phyloP scores from a whole-genome alignment of 2,888 invertebrate genomes.

The Nematopogon swammerdamellus region DNA sequence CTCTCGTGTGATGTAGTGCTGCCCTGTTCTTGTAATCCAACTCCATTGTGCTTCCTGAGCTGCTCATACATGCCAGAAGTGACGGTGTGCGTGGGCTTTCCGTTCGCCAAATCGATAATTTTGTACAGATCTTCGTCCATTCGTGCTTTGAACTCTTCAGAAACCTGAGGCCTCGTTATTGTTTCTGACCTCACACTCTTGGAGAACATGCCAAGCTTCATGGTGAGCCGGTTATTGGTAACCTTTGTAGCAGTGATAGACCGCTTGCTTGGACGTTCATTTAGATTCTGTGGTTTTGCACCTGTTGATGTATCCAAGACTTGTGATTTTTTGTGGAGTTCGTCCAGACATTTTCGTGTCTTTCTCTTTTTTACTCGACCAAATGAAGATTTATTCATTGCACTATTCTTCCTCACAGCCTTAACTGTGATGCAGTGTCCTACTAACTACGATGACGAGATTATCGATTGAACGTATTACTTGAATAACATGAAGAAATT shows the following conservation, averaged over 20 bases:
- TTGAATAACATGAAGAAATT: no score
- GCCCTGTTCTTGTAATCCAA: background rate
- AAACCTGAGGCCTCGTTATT: constrained; percentile 23
- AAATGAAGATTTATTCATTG: constrained; percentile 12
- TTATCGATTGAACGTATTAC: no score
- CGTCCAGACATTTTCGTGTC: constrained; percentile 34
- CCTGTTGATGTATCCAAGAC: constrained; percentile 11
- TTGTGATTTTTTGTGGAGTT: constrained; percentile 29
- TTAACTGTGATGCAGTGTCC: no score
- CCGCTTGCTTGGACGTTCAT: background rate
- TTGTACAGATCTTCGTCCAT: constrained; percentile 10
- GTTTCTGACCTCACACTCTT: constrained; percentile 38
- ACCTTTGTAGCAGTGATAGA: constrained; percentile 13
- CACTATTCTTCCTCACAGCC: no score
- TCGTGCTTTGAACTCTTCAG: constrained; percentile 19
- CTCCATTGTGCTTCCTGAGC: background rate
- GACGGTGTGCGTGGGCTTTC: constrained; percentile 3
- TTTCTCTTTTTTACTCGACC: constrained; percentile 31
- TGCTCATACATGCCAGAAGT: background rate
- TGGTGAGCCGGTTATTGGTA: constrained; percentile 29
- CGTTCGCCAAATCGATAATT: constrained; percentile 13
- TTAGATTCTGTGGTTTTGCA: constrained; percentile 4
- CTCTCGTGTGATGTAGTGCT: no score
- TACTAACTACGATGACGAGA: no score
- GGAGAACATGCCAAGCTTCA: constrained; percentile 24